phyloP scores from a whole-genome alignment of 2,888 invertebrate species.

The Meta bourneti region DNA sequence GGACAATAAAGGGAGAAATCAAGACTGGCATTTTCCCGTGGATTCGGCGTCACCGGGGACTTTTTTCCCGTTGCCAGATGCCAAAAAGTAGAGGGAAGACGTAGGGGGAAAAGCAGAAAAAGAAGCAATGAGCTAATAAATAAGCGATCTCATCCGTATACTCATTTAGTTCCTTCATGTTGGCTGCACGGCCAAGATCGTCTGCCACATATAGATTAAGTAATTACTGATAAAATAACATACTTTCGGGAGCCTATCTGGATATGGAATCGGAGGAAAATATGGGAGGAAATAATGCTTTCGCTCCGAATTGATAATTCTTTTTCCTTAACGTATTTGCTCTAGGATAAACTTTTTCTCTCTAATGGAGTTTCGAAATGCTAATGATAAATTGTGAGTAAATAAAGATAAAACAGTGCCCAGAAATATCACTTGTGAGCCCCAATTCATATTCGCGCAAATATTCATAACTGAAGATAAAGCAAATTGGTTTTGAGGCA shows the following conservation, averaged over 20 bases:
- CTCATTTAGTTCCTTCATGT: slow-evolving; percentile 39
- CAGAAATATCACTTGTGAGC: neutral
- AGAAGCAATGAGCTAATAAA: slow-evolving; percentile 44
- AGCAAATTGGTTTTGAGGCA: neutral
- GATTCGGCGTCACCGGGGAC: slow-evolving; percentile 40
- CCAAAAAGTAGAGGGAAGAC: slow-evolving; percentile 15
- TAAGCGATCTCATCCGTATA: slow-evolving; percentile 54
- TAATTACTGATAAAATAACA: slow-evolving; percentile 59
- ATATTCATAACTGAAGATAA: neutral
- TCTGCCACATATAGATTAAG: slow-evolving; percentile 54
- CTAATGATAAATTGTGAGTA: neutral
- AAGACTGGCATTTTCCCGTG: slow-evolving; percentile 23
- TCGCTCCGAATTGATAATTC: neutral
- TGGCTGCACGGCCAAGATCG: slow-evolving; percentile 25
- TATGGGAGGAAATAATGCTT: slow-evolving; percentile 1
- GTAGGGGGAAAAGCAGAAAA: neutral
- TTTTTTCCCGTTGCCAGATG: slow-evolving; percentile 33
- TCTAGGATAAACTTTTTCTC: neutral
- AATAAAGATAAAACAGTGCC: neutral
- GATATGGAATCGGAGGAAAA: neutral
- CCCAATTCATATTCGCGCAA: neutral
- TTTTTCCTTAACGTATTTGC: neutral
- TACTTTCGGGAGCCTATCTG: slow-evolving; percentile 3
- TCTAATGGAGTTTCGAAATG: neutral
- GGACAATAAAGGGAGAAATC: slow-evolving; percentile 13